Conservation (phyloP, 2,797 vertebrate genomes). For the Crocidura indochinensis region DNA sequence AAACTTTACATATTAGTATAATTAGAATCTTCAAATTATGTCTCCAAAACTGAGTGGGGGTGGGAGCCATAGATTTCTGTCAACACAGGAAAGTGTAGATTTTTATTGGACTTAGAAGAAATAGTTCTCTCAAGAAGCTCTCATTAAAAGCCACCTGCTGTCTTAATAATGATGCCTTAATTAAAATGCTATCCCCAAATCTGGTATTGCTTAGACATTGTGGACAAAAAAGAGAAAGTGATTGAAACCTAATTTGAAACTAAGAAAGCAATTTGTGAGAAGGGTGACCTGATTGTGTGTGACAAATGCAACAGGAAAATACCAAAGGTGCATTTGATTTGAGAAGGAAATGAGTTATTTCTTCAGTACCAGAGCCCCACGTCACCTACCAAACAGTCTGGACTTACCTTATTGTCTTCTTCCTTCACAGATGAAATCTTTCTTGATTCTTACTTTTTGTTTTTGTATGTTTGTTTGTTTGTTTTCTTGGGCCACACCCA, state of each 20-base stretch:
- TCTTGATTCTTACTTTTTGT: slow-evolving; percentile 65
- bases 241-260: slow-evolving; percentile 74
- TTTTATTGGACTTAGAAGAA: slow-evolving; percentile 72
- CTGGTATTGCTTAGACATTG: slow-evolving; percentile 76
- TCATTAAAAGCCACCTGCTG: slow-evolving; percentile 86
- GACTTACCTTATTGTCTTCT: background rate
- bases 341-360: slow-evolving; percentile 9
- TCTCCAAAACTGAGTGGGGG: slow-evolving; percentile 69
- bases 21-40: slow-evolving; percentile 69
- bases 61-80: slow-evolving; percentile 67
- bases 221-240: slow-evolving; percentile 77
- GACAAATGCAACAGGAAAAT: slow-evolving; percentile 48
- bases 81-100: slow-evolving; percentile 38
- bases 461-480: no score
- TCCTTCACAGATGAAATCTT: background rate
- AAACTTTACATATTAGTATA: slow-evolving; percentile 64
- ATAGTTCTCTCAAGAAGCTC: slow-evolving; percentile 73
- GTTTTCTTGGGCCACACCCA: no score
- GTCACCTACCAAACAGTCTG: background rate
- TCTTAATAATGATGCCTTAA: slow-evolving; percentile 81
- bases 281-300: slow-evolving; percentile 57
- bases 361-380: background rate
- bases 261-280: slow-evolving; percentile 75
- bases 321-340: slow-evolving; percentile 5
- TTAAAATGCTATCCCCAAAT: slow-evolving; percentile 80